These are phyloP conservation scores for Numida meleagris DNA, from an alignment of 2,113 vertebrate genomes.

Conservation along the genomic window DNA sequence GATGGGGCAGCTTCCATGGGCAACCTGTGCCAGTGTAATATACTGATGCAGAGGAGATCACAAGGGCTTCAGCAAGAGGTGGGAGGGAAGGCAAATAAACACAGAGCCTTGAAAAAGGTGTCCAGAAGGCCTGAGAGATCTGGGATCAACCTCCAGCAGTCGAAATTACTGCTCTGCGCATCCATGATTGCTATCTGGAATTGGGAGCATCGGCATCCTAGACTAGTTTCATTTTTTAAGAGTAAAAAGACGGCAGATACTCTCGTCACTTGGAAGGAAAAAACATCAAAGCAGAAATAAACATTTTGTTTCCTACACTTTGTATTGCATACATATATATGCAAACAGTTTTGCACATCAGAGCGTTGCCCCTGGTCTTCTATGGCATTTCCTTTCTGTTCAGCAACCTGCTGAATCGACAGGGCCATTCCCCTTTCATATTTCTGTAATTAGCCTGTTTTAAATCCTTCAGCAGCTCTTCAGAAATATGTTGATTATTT, in stretches of 20 bases:
- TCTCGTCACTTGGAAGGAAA: not conserved
- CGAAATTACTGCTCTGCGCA: not conserved
- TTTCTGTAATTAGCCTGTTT: constrained; percentile 15
- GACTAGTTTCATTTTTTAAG: not conserved
- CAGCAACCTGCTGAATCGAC: not conserved
- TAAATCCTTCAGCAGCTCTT: constrained; percentile 23
- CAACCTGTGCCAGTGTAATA: not conserved
- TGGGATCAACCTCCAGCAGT: not conserved
- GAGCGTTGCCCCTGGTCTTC: not conserved
- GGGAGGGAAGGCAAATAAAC: not conserved
- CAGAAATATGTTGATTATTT: constrained; percentile 42
- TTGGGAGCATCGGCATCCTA: too few relatives aligned
- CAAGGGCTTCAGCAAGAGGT: not conserved
- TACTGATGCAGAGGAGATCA: not conserved
- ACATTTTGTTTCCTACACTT: not conserved
- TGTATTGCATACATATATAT: too few relatives aligned
- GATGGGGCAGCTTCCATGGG: not conserved
- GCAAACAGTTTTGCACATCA: not conserved
- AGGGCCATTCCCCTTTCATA: constrained; percentile 4
- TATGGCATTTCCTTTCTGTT: not conserved
- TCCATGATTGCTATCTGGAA: not conserved
- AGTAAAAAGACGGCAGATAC: not conserved
- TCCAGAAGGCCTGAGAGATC: not conserved
- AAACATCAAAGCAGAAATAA: not conserved
- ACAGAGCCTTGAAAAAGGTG: not conserved